Base-by-base conservation (phyloP, 1,140 invertebrate genomes). In the Penaeus japonicus region DNA sequence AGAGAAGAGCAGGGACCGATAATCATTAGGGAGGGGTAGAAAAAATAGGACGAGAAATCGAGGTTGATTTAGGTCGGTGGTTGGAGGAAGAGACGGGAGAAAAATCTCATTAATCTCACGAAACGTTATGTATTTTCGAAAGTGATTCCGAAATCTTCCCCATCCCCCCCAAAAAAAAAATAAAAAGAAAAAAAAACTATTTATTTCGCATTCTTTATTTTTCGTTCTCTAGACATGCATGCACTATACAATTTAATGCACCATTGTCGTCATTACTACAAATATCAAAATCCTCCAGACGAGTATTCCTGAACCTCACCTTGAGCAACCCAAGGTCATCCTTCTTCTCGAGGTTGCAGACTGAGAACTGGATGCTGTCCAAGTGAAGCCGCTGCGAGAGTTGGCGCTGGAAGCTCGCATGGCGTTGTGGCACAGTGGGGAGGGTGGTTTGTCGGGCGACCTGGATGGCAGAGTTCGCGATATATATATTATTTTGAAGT, bases 361-460 rank as follows among this genome's bases (percentile, higher is more conserved):
- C 95, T 91, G 95, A 95, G 92, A 96, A 96, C 92, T 96, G 95
- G 89, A 96, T 95, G 75, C 95, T 95, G 17, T 95, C 95, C 84
- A 96, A 92, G 91, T 96, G 95, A 84, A 96, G 93, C 0, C 95
- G 94, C 92, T 96, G 95, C 0, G 96, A 96, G 54, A 96, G 93
- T 91, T 96, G 96, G 12, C 96, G 93, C 91, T 96, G 95, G 91
- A 97, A 96, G 79, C 95, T 95, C 91, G 96, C 95, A 92, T 96
- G 96, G 65, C 96, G 93, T 84, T 95, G 95, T 4, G 96, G 96
- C 0, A 96, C 96, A 24, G 96, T 96, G 12, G 96, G 96, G 10
- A 97, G 92, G 4, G 96, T 96, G 18, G 96, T 96, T 92, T 97
- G 96, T 2, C 96, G 94, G 5, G 96, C 92, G 18, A 96, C 95